A percentile compares a stretch with the other conserved stretches of the same genome.
Evolutionary conservation across 2,888 invertebrate species (phyloP).

Genomic region (Diarsia rubi): DNA sequence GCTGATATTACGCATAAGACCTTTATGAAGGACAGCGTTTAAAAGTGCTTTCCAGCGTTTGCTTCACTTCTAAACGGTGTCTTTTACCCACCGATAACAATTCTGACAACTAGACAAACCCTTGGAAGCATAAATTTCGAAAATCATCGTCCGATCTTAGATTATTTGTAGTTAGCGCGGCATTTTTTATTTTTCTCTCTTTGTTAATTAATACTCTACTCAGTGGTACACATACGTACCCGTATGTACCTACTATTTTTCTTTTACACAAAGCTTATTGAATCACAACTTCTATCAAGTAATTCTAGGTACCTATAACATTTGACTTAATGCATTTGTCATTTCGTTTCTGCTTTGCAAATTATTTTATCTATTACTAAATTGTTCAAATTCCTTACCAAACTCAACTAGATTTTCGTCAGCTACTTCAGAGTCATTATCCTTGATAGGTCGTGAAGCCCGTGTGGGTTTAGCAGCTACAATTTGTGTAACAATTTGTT

Average conservation of each 20-base stretch:
- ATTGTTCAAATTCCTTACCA: neutral
- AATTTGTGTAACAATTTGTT: constrained; percentile 71
- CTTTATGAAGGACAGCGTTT: constrained; percentile 9
- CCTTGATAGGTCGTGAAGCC: constrained; percentile 37
- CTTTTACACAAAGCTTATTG: neutral
- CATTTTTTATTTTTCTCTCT: neutral
- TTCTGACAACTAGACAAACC: neutral
- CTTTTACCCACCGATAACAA: neutral
- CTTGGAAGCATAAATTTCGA: neutral
- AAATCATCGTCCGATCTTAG: neutral
- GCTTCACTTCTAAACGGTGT: neutral
- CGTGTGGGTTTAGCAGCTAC: constrained; percentile 35
- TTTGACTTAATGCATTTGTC: neutral
- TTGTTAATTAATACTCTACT: neutral
- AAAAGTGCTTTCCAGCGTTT: neutral
- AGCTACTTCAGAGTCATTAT: constrained; percentile 21
- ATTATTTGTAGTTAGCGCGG: neutral
- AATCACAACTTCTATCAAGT: neutral
- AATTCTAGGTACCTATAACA: neutral
- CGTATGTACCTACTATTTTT: no score
- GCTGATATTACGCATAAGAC: neutral
- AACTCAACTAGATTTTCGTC: constrained; percentile 11
- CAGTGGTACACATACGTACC: no score
- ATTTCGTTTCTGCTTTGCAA: neutral
- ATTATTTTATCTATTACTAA: neutral